A percentile compares a stretch with the other conserved stretches of the same genome.
Evolutionary conservation across 2,888 invertebrate genomes (phyloP).

Genomic region (Diloba caeruleocephala): DNA sequence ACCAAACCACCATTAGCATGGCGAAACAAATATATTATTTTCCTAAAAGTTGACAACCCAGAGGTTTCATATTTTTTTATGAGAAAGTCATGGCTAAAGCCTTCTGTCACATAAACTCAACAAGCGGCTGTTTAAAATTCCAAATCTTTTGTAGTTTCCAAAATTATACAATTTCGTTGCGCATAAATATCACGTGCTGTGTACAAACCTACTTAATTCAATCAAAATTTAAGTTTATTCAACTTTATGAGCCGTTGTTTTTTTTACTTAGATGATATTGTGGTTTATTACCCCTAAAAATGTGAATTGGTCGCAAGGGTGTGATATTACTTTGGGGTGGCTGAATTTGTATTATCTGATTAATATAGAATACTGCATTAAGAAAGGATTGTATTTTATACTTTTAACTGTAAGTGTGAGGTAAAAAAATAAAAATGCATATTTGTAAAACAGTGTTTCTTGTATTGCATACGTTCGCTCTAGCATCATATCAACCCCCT

Average conservation of each 20-base stretch:
- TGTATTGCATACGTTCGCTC: too few relatives aligned
- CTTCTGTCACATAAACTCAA: conserved; percentile 19
- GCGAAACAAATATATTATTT: too few relatives aligned
- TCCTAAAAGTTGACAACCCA: too few relatives aligned
- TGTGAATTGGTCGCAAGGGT: conserved; percentile 2
- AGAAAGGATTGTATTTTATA: too few relatives aligned
- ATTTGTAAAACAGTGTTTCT: too few relatives aligned
- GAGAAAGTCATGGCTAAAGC: not conserved
- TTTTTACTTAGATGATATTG: conserved; percentile 9
- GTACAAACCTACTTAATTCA: conserved; percentile 5
- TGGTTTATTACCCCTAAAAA: conserved; percentile 12
- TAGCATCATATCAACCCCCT: too few relatives aligned
- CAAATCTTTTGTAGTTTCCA: conserved; percentile 10
- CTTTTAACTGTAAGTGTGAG: too few relatives aligned
- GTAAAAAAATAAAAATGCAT: too few relatives aligned
- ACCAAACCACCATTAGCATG: too few relatives aligned
- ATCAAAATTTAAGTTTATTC: conserved; percentile 4
- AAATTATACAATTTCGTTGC: conserved; percentile 6
- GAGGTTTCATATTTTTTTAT: not conserved
- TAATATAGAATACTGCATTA: not conserved
- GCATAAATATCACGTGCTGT: conserved; percentile 10
- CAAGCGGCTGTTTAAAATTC: conserved; percentile 14
- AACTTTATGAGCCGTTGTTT: not conserved
- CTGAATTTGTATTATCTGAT: conserved; percentile 29
- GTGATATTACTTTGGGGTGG: conserved; percentile 15